Conservation (phyloP, 2,888 invertebrate genomes). For the Polydrusus tereticollis region DNA sequence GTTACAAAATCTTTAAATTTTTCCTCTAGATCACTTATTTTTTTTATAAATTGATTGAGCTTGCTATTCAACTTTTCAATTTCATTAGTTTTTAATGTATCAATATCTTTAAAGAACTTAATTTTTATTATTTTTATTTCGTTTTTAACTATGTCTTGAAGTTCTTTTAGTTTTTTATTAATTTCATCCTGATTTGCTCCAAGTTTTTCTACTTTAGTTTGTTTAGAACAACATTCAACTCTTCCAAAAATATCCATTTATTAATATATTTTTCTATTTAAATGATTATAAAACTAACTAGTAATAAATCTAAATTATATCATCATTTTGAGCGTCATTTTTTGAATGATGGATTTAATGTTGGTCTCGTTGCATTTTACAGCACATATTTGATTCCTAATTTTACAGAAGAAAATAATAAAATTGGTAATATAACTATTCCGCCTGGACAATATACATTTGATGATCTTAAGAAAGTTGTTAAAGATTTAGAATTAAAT, state of each 20-base stretch:
- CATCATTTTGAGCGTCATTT: background rate
- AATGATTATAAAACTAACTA: background rate
- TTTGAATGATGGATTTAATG: background rate
- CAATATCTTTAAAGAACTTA: background rate
- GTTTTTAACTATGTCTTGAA: background rate
- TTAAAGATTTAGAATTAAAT: background rate
- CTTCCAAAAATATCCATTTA: background rate
- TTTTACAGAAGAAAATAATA: background rate
- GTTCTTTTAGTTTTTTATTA: background rate
- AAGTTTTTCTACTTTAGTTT: background rate
- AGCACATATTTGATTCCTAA: background rate
- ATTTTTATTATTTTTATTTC: background rate
- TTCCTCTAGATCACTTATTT: background rate
- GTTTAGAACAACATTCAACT: conserved; percentile 1
- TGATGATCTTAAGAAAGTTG: background rate
- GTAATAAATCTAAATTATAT: background rate
- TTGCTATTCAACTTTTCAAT: background rate
- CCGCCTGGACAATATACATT: background rate
- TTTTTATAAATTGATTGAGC: background rate
- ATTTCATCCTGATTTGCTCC: background rate
- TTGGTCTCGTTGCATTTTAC: background rate
- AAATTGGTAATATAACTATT: background rate
- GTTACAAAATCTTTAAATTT: background rate
- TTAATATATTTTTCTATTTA: background rate
- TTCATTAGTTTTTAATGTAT: no score